Conservation (phyloP, 2,888 invertebrate species). For the Pediacus dermestoides region DNA sequence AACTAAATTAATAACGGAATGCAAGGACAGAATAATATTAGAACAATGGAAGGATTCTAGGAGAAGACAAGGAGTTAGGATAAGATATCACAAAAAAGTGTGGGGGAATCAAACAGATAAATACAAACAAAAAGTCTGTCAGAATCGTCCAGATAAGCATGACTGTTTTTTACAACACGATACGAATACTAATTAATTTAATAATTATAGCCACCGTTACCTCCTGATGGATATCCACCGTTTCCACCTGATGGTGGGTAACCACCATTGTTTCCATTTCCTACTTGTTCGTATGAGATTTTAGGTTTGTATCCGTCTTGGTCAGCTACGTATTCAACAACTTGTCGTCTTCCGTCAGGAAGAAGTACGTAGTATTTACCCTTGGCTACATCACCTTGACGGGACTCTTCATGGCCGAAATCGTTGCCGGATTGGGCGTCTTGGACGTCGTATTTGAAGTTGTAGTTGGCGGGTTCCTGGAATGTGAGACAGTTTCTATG, state of each 20-base stretch:
- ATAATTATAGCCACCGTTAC: slow-evolving; percentile 47
- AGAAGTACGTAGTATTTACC: slow-evolving; percentile 67
- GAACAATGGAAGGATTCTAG: too few species aligned
- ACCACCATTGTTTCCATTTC: slow-evolving; percentile 27
- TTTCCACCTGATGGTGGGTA: slow-evolving; percentile 25
- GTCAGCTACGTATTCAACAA: slow-evolving; percentile 64
- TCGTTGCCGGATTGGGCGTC: slow-evolving; percentile 64
- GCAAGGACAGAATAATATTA: too few species aligned
- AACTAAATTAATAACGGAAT: too few species aligned
- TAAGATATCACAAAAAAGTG: neutral
- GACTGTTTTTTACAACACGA: slow-evolving; percentile 8
- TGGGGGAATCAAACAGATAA: slow-evolving; percentile 6
- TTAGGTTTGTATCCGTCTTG: slow-evolving; percentile 63
- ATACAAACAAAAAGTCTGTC: neutral
- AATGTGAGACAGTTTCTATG: neutral
- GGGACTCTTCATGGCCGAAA: slow-evolving; percentile 64
- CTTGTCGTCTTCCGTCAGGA: slow-evolving; percentile 65
- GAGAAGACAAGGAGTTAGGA: neutral
- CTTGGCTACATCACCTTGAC: slow-evolving; percentile 63
- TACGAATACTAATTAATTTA: slow-evolving; percentile 20
- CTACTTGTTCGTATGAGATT: slow-evolving; percentile 57
- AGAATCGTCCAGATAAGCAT: slow-evolving; percentile 4
- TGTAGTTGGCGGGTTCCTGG: slow-evolving; percentile 55
- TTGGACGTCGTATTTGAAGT: slow-evolving; percentile 64
- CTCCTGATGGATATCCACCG: slow-evolving; percentile 30